Conservation (phyloP, 1,140 invertebrate genomes). For the Musca vetustissima region DNA sequence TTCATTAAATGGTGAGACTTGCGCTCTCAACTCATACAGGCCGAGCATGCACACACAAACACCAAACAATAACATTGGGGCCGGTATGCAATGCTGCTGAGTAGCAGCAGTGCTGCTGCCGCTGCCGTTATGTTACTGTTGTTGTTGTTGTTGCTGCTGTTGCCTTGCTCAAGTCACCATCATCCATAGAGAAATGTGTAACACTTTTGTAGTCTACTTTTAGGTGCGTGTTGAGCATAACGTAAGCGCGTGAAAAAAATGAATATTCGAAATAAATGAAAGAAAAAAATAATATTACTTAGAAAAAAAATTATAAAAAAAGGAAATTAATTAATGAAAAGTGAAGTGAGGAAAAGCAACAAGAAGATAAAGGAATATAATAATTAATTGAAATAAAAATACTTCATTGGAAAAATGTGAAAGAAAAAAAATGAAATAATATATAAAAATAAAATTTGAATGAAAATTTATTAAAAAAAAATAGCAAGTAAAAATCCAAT, state of each 20-base stretch:
- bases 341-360: not conserved
- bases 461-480: not conserved
- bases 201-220: conserved; percentile 51
- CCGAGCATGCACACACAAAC: not conserved
- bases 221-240: conserved; percentile 48
- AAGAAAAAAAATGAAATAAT: not conserved
- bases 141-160: not conserved
- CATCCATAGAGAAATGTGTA: conserved; percentile 26
- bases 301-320: not conserved
- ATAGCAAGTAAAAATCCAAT: not conserved
- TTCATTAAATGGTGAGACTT: not conserved
- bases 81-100: not conserved
- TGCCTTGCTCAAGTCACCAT: not conserved
- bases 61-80: not conserved
- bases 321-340: conserved; percentile 5
- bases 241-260: conserved; percentile 29
- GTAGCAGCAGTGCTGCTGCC: not conserved
- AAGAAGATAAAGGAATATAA: not conserved
- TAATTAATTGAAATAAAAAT: conserved; percentile 1
- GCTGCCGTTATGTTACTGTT: not conserved
- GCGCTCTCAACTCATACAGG: too few relatives aligned
- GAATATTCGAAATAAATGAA: not conserved
- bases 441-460: conserved; percentile 1
- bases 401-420: not conserved
- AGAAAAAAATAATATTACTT: conserved; percentile 1